Base-by-base conservation (phyloP, 2,888 invertebrate genomes). In the Periphyllus acericola region DNA sequence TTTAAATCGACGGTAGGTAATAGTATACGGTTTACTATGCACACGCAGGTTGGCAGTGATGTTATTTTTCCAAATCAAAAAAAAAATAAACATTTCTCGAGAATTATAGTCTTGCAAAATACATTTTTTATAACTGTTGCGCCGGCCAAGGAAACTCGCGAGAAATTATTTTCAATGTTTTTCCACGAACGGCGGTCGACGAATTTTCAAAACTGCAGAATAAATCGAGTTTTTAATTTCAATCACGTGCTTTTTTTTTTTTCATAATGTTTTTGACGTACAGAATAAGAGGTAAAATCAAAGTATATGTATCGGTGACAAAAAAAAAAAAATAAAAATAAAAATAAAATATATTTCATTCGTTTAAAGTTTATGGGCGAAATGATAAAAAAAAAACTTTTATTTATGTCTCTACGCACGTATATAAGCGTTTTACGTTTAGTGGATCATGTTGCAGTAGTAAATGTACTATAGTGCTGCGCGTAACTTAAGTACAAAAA, bases 391-490 rank as follows among this genome's bases (percentile, higher is more conserved):
- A 68, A n/a, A 66, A 32, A 46, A 71, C 14, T 71, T 82, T 52
- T 25, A 52, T 82, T 71, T 72, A 82, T 14, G 32, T 72, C 25
- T 82, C 52, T 25, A 52, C 25, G 36, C n/a, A 36, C 32, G 25
- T n/a, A 0, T 40, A 11, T 66, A 21, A 1, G n/a, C 82, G 34
- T 52, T 72, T 71, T 46, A 82, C 71, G 71, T 71, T 71, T 32
- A 82, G 71, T 52, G 71, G 46, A 82, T 82, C 82, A 34, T 82
- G 81, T 81, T 46, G 40, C 68, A 19, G 81, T 68, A n/a, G n/a
- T n/a, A n/a, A n/a, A 25, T 34, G n/a, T 71, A 81, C 46, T 80
- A 79, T 14, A 79, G 17, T 60, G 9, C 25, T 17, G 17, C n/a
- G n/a, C 32, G n/a, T 36, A 36, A n/a, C 52, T 36, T 60, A n/a